A percentile compares a stretch with the other conserved stretches of the same genome.
Conservation (phyloP, 2,888 invertebrate genomes). For the Megamerina dolium region DNA sequence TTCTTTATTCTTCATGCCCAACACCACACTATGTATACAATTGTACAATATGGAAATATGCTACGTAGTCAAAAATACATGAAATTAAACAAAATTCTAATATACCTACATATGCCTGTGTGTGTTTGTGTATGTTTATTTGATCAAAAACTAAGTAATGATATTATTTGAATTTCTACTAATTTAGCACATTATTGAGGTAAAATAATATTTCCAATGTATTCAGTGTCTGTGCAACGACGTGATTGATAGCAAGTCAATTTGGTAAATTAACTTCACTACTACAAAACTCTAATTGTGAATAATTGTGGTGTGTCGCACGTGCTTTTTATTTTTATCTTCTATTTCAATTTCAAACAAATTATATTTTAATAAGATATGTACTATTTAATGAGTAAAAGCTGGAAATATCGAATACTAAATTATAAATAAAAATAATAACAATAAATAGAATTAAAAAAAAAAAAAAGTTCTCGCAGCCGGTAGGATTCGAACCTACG, state of each 20-base stretch:
- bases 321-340: too few relatives aligned
- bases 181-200: constrained; percentile 8
- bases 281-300: too few relatives aligned
- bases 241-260: neutral
- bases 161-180: constrained; percentile 4
- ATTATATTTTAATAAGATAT: too few relatives aligned
- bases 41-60: constrained; percentile 5
- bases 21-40: neutral
- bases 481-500: constrained; percentile 52
- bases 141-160: constrained; percentile 1
- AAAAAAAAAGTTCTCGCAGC: constrained; percentile 40
- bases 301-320: too few relatives aligned
- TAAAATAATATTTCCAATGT: neutral
- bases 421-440: too few relatives aligned
- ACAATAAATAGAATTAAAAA: constrained; percentile 7
- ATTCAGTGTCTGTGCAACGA: constrained; percentile 9
- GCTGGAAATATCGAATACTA: too few relatives aligned
- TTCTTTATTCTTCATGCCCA: neutral
- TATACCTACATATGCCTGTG: too few relatives aligned
- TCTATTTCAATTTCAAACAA: too few relatives aligned
- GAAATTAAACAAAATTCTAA: neutral
- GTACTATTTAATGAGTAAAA: too few relatives aligned
- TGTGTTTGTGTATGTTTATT: too few relatives aligned
- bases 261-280: too few relatives aligned
- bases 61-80: constrained; percentile 23